Conservation (phyloP, 2,888 invertebrate genomes). For the Pseudococcus jackbeardsleyi region DNA sequence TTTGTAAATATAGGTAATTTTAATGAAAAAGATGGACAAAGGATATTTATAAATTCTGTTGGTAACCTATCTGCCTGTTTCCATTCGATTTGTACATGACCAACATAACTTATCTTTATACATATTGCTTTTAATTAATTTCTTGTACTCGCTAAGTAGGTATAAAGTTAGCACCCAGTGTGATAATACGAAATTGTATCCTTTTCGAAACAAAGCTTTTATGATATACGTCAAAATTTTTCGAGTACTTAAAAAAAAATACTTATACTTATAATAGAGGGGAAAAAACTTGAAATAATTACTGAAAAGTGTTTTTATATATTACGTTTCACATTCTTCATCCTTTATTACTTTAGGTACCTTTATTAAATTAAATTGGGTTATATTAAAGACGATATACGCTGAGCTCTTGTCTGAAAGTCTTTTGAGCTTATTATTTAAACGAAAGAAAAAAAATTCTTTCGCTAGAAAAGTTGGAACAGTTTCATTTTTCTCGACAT, state of each 20-base stretch:
- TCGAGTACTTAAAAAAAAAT: constrained; percentile 24
- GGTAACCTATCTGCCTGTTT: too few species aligned
- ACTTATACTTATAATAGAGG: background rate
- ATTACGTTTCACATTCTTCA: constrained; percentile 52
- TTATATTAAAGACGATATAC: constrained; percentile 44
- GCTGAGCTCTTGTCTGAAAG: constrained; percentile 34
- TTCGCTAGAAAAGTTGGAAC: constrained; percentile 44
- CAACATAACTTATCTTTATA: background rate
- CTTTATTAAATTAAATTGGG: constrained; percentile 53
- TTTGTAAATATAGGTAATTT: too few species aligned
- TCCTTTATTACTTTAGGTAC: constrained; percentile 28
- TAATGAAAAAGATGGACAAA: too few species aligned
- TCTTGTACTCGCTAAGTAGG: background rate
- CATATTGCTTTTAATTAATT: constrained; percentile 6
- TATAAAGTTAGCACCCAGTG: constrained; percentile 6
- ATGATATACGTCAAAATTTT: background rate
- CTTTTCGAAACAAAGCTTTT: constrained; percentile 11
- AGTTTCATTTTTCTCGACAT: constrained; percentile 43
- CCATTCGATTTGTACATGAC: too few species aligned
- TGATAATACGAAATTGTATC: constrained; percentile 7
- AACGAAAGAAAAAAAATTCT: constrained; percentile 35
- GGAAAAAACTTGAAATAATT: constrained; percentile 26
- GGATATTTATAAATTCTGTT: too few species aligned
- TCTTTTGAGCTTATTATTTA: constrained; percentile 46
- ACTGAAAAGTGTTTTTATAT: constrained; percentile 45